These are phyloP conservation scores for Drosophila trichaetosa DNA, from an alignment of 2,888 invertebrate species.

Conservation along the genomic window DNA sequence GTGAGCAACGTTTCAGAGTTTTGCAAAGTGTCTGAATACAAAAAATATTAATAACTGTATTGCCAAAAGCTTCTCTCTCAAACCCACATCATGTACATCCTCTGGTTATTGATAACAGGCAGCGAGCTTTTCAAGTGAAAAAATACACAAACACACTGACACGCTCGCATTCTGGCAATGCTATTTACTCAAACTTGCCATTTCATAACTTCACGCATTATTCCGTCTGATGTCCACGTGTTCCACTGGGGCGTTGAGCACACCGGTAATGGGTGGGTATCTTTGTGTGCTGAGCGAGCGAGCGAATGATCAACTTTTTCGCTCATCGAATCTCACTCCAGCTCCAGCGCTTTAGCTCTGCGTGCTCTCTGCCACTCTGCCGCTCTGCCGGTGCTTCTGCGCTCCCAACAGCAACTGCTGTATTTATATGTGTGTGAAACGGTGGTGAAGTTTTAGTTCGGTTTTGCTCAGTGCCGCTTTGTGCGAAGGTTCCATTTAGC, in stretches of 20 bases:
- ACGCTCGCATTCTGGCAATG: constrained; percentile 9
- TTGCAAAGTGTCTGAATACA: constrained; percentile 21
- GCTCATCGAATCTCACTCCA: constrained; percentile 58
- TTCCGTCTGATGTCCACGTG: constrained; percentile 46
- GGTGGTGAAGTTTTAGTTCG: constrained; percentile 64
- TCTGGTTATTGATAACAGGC: constrained; percentile 8
- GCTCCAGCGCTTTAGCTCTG: constrained; percentile 28
- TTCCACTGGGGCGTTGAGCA: constrained; percentile 18
- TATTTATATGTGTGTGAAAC: constrained; percentile 58
- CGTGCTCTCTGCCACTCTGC: constrained; percentile 15
- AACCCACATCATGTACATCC: neutral
- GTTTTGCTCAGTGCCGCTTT: constrained; percentile 47
- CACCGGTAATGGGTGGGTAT: constrained; percentile 6
- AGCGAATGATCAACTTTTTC: constrained; percentile 23
- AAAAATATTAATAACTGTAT: constrained; percentile 38
- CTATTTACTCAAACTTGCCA: constrained; percentile 17
- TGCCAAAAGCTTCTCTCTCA: constrained; percentile 29
- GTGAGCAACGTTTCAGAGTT: constrained; percentile 15
- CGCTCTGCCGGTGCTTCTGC: constrained; percentile 26
- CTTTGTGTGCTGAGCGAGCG: constrained; percentile 7
- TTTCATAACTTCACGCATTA: constrained; percentile 36
- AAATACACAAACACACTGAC: neutral
- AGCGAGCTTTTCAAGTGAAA: constrained; percentile 13
- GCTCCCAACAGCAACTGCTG: constrained; percentile 16
- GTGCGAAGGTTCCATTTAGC: constrained; percentile 64